phyloP scores from a whole-genome alignment of 2,888 invertebrate species.

The Zeuzera pyrina region DNA sequence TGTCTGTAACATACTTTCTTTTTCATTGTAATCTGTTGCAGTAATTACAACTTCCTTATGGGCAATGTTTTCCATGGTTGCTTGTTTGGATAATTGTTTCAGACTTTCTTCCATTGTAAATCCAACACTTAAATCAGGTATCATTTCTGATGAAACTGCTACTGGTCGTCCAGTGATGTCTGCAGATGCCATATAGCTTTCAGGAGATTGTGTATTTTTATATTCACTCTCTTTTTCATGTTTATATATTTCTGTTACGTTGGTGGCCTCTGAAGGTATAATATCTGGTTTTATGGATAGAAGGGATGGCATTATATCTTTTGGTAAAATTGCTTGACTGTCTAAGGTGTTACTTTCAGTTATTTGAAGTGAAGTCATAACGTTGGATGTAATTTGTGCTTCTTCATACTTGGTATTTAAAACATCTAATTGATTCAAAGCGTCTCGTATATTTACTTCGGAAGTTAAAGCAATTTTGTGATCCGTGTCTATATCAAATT shows the following conservation, averaged over 20 bases:
- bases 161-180: slow-evolving; percentile 63
- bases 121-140: slow-evolving; percentile 48
- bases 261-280: slow-evolving; percentile 31
- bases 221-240: slow-evolving; percentile 53
- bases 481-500: slow-evolving; percentile 59
- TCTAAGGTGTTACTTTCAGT: slow-evolving; percentile 57
- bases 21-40: slow-evolving; percentile 71
- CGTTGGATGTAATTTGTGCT: slow-evolving; percentile 39
- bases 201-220: slow-evolving; percentile 15
- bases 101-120: slow-evolving; percentile 21
- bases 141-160: slow-evolving; percentile 63
- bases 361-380: slow-evolving; percentile 41
- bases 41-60: slow-evolving; percentile 67
- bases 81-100: slow-evolving; percentile 36
- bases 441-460: slow-evolving; percentile 49
- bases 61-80: slow-evolving; percentile 64
- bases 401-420: slow-evolving; percentile 35
- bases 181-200: slow-evolving; percentile 42
- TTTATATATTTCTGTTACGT: slow-evolving; percentile 43
- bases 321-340: slow-evolving; percentile 41
- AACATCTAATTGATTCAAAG: slow-evolving; percentile 32
- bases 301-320: slow-evolving; percentile 25
- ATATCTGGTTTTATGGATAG: slow-evolving; percentile 40
- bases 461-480: slow-evolving; percentile 66
- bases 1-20: slow-evolving; percentile 49